These are phyloP conservation scores for Tenthredo scrophulariae DNA, from an alignment of 2,888 invertebrate genomes.

Conservation along the genomic window DNA sequence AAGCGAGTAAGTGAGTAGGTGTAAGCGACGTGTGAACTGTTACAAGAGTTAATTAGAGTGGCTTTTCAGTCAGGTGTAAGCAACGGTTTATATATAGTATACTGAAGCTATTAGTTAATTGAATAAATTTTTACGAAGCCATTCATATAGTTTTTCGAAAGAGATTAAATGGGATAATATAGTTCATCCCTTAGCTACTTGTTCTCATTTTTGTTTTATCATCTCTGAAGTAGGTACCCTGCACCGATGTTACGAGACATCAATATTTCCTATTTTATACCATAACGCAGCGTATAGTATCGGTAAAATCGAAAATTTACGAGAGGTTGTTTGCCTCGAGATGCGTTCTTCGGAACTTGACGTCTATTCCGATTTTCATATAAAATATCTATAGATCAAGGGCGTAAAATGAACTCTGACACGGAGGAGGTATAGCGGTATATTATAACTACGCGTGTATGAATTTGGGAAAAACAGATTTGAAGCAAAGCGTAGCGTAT, in stretches of 20 bases:
- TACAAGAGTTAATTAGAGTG: not conserved
- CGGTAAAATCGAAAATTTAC: not conserved
- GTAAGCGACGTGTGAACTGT: not conserved
- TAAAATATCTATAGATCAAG: not conserved
- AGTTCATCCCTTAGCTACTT: not conserved
- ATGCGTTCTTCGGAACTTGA: not conserved
- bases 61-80: not conserved
- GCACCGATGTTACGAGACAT: not conserved
- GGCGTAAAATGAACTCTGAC: not conserved
- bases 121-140: not conserved
- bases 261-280: not conserved
- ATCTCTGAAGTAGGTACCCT: not conserved
- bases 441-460: not conserved
- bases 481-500: not conserved
- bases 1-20: not conserved
- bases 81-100: not conserved
- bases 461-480: not conserved
- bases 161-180: not conserved
- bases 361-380: not conserved
- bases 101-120: not conserved
- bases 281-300: not conserved
- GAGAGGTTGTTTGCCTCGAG: not conserved
- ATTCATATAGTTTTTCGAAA: no score
- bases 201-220: no score
- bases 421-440: not conserved